Conservation (phyloP, 1,140 invertebrate genomes). For the Gonioctena quinquepunctata region DNA sequence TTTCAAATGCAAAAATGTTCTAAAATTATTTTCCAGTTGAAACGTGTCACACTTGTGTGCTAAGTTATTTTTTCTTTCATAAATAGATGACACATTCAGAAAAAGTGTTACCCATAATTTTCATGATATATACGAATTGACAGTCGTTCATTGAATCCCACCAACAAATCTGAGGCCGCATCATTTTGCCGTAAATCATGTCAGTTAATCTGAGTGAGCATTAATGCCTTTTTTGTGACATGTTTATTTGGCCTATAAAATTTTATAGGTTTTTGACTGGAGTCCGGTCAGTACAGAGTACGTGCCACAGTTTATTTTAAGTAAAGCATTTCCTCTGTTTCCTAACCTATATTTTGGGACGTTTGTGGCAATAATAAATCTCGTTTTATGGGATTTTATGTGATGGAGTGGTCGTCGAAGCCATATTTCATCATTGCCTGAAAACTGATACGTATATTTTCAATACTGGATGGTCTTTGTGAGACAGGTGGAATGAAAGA, state of each 20-base stretch:
- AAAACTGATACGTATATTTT: not conserved
- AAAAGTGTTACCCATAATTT: not conserved
- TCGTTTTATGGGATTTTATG: not conserved
- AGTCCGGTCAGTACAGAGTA: conserved; percentile 6
- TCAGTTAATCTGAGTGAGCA: conserved; percentile 26
- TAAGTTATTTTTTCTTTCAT: too few species aligned
- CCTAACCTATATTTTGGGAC: conserved; percentile 9
- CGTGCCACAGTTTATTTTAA: conserved; percentile 11
- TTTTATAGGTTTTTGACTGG: conserved; percentile 31
- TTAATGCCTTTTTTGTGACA: conserved; percentile 32
- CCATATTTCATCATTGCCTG: not conserved
- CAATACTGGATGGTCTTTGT: too few species aligned
- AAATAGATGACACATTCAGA: too few species aligned
- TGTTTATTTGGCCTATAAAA: conserved; percentile 36
- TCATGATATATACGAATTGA: not conserved
- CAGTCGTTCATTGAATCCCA: not conserved
- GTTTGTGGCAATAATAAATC: not conserved
- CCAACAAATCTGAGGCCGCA: not conserved
- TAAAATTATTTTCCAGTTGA: too few species aligned
- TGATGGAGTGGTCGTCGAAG: not conserved
- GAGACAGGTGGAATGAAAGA: too few species aligned
- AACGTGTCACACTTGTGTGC: too few species aligned
- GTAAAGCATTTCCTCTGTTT: conserved; percentile 1
- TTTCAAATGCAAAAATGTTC: too few species aligned
- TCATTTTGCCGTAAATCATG: conserved; percentile 22